Conservation (phyloP, 2,888 invertebrate species). For the Rhaphigaster nebulosa region DNA sequence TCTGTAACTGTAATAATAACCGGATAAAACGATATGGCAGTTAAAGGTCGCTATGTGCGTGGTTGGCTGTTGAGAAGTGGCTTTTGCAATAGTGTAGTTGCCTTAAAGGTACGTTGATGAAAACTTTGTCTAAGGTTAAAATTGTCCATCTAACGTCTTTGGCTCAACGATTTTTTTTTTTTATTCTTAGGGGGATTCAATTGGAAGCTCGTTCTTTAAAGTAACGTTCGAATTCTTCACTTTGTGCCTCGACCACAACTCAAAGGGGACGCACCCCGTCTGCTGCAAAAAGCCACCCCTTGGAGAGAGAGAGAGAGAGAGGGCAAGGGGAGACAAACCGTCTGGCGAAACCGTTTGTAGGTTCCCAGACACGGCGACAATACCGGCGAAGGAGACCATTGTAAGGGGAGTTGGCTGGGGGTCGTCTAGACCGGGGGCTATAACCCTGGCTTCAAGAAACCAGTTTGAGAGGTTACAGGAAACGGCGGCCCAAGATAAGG, state of each 20-base stretch:
- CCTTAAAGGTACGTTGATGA: background rate
- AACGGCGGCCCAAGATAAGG: conserved; percentile 56
- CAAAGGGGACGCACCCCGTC: background rate
- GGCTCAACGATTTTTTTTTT: conserved; percentile 5
- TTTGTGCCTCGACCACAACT: conserved; percentile 32
- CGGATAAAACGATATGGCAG: background rate
- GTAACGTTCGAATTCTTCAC: background rate
- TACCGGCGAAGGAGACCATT: conserved; percentile 27
- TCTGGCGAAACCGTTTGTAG: conserved; percentile 32
- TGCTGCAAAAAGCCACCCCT: conserved; percentile 42
- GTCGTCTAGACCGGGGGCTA: background rate
- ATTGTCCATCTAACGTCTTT: background rate
- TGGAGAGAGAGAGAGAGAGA: too few species aligned
- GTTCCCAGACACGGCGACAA: conserved; percentile 38
- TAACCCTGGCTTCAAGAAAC: conserved; percentile 14
- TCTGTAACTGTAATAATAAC: background rate
- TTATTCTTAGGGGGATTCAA: background rate
- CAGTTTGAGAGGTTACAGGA: conserved; percentile 51
- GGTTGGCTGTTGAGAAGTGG: background rate
- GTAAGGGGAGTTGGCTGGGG: conserved; percentile 22
- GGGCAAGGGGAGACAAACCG: conserved; percentile 29
- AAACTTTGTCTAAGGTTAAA: background rate
- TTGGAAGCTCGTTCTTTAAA: background rate
- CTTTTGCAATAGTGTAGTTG: background rate
- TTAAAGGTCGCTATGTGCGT: background rate